Evolutionary conservation across 2,797 vertebrate species (phyloP), one percentile per base, ranked within the genome.

Genomic region (Botia almorhae): DNA sequence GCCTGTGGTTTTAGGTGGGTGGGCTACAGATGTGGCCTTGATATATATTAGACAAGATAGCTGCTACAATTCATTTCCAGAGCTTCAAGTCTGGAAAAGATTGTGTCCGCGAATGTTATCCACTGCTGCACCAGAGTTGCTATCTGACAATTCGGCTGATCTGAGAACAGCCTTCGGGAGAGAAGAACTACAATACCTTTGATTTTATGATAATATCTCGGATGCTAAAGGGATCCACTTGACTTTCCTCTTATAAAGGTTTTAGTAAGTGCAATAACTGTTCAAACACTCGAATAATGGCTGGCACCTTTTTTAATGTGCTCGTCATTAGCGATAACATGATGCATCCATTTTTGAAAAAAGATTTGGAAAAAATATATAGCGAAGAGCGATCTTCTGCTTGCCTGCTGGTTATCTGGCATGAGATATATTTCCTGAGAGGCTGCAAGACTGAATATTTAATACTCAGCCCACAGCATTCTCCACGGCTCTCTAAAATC

Each of bases 361-460:
- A 26, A 12, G 26, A 51, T 5, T 19, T 43, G 11, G 46, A 6
- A 64, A 79, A 63, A 21, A 53, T 2, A 23, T 12, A 33, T 13
- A 56, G 17, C 67, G 68, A 61, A 39, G 55, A 78, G 51, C 7
- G 23, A 48, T 69, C 46, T 69, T 79, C 48, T 50, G 10, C 46
- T 61, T 39, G 73, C 58, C 67, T 71, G 29, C 58, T 67, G 60
- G 72, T 65, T 64, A 75, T 75, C 71, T 83, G 82, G 67, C 77
- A 39, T 50, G 26, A 51, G 68, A 75, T 72, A 51, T 17, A 46
- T 72, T 76, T 83, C 61, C 64, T 74, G 58, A 78, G 70, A 81
- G 58, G 19, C 61, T 78, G 64, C 43, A 53, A 81, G 69, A 84
- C 39, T 81, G 74, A 81, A 81, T 81, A 78, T 84, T 84, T 84